Percentiles rank a stretch among this genome's conserved stretches.
Evolutionary conservation across 2,888 invertebrate species (phyloP).

Genomic region (Rosalia funebris): DNA sequence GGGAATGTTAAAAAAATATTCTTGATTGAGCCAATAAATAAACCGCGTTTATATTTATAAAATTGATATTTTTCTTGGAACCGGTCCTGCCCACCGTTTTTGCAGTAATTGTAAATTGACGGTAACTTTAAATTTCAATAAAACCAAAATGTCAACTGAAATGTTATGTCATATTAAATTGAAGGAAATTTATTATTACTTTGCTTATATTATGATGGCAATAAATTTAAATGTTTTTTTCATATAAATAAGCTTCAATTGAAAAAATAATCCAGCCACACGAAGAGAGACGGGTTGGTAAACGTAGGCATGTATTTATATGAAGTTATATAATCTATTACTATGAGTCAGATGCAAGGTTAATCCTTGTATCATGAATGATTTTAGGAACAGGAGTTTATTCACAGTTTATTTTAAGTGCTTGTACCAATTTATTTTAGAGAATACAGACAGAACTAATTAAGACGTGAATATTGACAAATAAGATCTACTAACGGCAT

Average conservation of each 20-base stretch:
- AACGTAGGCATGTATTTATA: too few species aligned
- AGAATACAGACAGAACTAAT: too few species aligned
- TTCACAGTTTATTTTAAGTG: too few species aligned
- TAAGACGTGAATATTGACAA: too few species aligned
- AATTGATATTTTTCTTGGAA: not conserved
- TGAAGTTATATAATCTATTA: too few species aligned
- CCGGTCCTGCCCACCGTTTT: not conserved
- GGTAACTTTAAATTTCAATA: not conserved
- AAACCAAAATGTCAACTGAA: slow-evolving; percentile 1
- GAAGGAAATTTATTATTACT: not conserved
- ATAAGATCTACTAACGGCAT: too few species aligned
- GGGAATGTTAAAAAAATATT: not conserved
- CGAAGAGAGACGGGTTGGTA: too few species aligned
- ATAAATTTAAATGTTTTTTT: not conserved
- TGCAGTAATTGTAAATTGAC: not conserved
- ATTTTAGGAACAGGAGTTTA: too few species aligned
- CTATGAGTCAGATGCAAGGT: too few species aligned
- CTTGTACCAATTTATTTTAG: too few species aligned
- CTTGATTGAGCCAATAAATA: not conserved
- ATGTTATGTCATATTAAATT: not conserved
- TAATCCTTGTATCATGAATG: too few species aligned
- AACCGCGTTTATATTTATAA: not conserved
- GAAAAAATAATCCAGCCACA: slow-evolving; percentile 1
- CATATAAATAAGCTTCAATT: not conserved
- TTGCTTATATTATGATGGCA: not conserved